A percentile compares a stretch with the other conserved stretches of the same genome.
Conservation (phyloP, 2,113 vertebrate genomes). For the Mobula birostris region DNA sequence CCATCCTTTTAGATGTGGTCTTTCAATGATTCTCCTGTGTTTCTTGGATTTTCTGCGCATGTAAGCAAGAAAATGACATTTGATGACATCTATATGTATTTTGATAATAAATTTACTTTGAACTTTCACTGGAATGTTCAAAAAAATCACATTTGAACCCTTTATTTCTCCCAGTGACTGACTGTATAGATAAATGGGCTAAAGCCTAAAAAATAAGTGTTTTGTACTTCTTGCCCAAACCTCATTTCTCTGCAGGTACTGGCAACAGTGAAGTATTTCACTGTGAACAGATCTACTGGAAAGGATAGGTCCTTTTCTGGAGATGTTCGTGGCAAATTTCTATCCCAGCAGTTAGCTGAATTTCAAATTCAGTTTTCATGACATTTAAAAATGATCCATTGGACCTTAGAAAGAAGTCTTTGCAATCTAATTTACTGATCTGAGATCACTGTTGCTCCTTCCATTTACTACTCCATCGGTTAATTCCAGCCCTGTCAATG, state of each 20-base stretch:
- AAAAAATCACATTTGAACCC: too few relatives aligned
- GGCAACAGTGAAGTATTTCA: not conserved
- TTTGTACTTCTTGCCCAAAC: not conserved
- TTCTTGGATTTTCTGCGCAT: too few relatives aligned
- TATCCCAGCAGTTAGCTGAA: not conserved
- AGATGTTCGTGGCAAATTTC: not conserved
- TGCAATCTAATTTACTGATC: not conserved
- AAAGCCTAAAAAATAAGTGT: too few relatives aligned
- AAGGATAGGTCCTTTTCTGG: not conserved
- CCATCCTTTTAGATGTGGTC: too few relatives aligned
- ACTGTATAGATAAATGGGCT: too few relatives aligned
- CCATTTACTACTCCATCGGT: not conserved
- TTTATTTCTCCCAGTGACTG: too few relatives aligned
- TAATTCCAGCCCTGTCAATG: not conserved
- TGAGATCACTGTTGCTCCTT: not conserved
- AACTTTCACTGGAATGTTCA: too few relatives aligned
- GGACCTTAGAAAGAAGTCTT: not conserved
- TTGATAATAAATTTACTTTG: too few relatives aligned
- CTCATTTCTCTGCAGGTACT: not conserved
- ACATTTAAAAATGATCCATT: not conserved
- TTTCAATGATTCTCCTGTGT: too few relatives aligned
- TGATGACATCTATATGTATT: too few relatives aligned
- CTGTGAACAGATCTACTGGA: not conserved
- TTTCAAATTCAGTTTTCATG: not conserved
- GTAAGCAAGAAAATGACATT: too few relatives aligned